Evolutionary conservation across 2,113 vertebrate genomes (phyloP), one percentile per base, ranked within the genome.

Genomic region (Vulpes vulpes): DNA sequence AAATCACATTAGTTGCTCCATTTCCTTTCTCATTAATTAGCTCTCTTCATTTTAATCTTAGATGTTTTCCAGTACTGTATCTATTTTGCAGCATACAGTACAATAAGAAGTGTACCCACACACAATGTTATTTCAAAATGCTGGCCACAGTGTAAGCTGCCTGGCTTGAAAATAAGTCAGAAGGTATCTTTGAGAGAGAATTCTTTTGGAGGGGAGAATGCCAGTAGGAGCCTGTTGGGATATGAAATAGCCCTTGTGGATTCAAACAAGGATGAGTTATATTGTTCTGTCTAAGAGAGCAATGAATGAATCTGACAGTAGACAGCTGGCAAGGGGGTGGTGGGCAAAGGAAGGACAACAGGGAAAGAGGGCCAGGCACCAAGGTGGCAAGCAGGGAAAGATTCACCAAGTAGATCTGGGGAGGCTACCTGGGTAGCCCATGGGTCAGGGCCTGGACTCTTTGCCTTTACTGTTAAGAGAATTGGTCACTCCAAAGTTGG

Each of bases 161-260:
- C 19, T 64, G 69, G 59, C 27, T 92, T 78, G 87, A 92, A 95
- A 81, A 69, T 62, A 91, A 95, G 71, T 89, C 83, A 93, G n/a
- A 83, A 59, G 11, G 27, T 74, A 35, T 67, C 30, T 93, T 85
- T 49, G 51, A 88, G 43, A 96, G 57, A 96, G 16, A 93, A 87
- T 17, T n/a, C 60, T 84, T 71, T 80, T 17, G 30, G 32, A 1
- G 0, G 22, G 57, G 15, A 71, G 65, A 81, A 32, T 11, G 27
- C 74, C 15, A 27, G 10, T 82, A 35, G 22, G 49, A 25, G 55
- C 5, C 15, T 30, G 59, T 71, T 59, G 84, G 81, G 93, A 69
- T 62, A 57, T 19, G 8, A 95, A 78, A 88, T 35, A 90, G 62
- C 35, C 53, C 38, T 67, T 30, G 65, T 59, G 69, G 71, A 67